Conservation (phyloP, 2,888 invertebrate species). For the Nipponacmea schrenckii region DNA sequence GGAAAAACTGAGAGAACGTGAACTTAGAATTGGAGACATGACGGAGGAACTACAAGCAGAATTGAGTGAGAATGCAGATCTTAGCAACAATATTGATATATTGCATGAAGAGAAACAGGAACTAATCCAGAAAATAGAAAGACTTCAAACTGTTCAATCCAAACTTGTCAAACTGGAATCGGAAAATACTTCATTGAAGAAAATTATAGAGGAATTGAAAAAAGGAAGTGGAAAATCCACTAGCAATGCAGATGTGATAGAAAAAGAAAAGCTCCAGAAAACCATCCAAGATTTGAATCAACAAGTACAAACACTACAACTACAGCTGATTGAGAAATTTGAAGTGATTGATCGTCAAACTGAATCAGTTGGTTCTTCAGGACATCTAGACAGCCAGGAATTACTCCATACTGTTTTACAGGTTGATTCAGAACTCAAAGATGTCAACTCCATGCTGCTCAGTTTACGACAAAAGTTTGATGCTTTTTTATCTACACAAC, state of each 20-base stretch:
- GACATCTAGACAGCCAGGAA: slow-evolving; percentile 28
- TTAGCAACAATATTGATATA: slow-evolving; percentile 44
- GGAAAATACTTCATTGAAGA: slow-evolving; percentile 48
- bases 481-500: slow-evolving; percentile 37
- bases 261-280: slow-evolving; percentile 44
- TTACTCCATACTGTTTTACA: slow-evolving; percentile 49
- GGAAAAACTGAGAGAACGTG: slow-evolving; percentile 74
- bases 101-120: slow-evolving; percentile 50
- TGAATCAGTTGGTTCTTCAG: slow-evolving; percentile 7
- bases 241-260: slow-evolving; percentile 25
- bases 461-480: slow-evolving; percentile 45
- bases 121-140: slow-evolving; percentile 45
- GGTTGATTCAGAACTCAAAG: slow-evolving; percentile 51
- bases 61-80: slow-evolving; percentile 48
- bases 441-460: slow-evolving; percentile 43
- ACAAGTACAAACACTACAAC: slow-evolving; percentile 44
- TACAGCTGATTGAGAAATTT: slow-evolving; percentile 35
- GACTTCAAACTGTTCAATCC: slow-evolving; percentile 44
- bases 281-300: slow-evolving; percentile 46
- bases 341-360: slow-evolving; percentile 20
- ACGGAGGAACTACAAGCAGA: slow-evolving; percentile 58
- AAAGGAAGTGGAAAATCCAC: slow-evolving; percentile 13
- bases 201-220: slow-evolving; percentile 50
- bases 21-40: slow-evolving; percentile 57
- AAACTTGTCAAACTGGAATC: slow-evolving; percentile 49